Evolutionary conservation across 1,140 invertebrate genomes (phyloP), one percentile per base, ranked within the genome.

Genomic region (Brachystomella parvula): DNA sequence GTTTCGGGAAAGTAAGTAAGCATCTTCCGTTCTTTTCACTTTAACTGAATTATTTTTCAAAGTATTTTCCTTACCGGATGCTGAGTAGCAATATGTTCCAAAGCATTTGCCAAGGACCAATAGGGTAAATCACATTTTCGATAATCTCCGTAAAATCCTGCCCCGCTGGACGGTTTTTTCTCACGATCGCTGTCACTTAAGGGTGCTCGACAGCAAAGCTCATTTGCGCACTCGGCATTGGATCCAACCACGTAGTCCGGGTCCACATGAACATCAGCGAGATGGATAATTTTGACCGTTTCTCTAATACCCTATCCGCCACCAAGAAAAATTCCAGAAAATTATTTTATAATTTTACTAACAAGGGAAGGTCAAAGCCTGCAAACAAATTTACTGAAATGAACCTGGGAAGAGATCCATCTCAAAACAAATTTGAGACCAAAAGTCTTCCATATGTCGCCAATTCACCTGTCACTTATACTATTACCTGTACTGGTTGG

Each of bases 231-330:
- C 59, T 79, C 78, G 17, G 79, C 74, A 57, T 76, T 74, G 47
- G 76, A 76, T 26, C 81, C 81, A 68, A 75, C 75, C 32, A 68
- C 64, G 70, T 83, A 83, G 3, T 80, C 72, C 9, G 77, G 76
- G 76, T 83, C 82, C 30, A 78, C 77, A 72, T 83, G 82, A 32
- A 81, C 78, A 67, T 83, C 82, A 1, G 81, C 80, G 29, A 83
- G 60, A 32, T 83, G 82, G 28, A 83, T 72, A 26, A 83, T 76
- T 73, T 81, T 81, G 6, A 47, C 19, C 6, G 35, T 39, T 59
- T 24, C 35, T 6, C n/a, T n/a, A n/a, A n/a, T n/a, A n/a, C n/a
- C n/a, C n/a, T n/a, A n/a, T n/a, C n/a, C n/a, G n/a, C n/a, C n/a
- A n/a, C n/a, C n/a, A n/a, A n/a, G n/a, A n/a, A n/a, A n/a, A n/a